A percentile compares a stretch with the other conserved stretches of the same genome.
These are phyloP conservation scores for Drosophila oshimai DNA, from an alignment of 1,140 invertebrate genomes.

Conservation along the genomic window DNA sequence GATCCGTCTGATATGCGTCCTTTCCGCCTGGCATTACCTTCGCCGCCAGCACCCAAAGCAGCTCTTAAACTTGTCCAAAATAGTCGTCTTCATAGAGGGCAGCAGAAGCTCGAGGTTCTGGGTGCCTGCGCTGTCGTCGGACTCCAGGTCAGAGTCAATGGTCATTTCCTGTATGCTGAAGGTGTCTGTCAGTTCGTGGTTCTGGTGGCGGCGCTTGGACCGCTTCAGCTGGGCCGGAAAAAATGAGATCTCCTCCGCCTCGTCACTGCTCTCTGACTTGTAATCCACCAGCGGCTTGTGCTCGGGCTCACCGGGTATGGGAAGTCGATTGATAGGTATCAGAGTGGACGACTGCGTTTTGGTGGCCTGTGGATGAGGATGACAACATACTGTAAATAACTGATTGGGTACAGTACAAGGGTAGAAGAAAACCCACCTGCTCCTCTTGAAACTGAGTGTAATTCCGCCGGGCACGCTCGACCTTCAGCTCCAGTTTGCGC, in stretches of 20 bases:
- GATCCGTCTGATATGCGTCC: conserved; percentile 5
- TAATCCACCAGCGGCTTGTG: conserved; percentile 81
- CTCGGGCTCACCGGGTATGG: conserved; percentile 74
- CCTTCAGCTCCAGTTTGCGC: conserved; percentile 81
- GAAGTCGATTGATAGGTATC: conserved; percentile 78
- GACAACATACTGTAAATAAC: background rate
- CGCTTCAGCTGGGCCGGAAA: conserved; percentile 74
- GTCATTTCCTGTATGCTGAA: conserved; percentile 83
- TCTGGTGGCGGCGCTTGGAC: conserved; percentile 61
- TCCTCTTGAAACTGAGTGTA: conserved; percentile 79
- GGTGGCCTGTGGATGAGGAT: conserved; percentile 41
- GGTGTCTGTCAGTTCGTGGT: conserved; percentile 75
- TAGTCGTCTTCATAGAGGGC: conserved; percentile 69
- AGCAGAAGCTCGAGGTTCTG: conserved; percentile 78
- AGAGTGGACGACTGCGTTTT: conserved; percentile 77
- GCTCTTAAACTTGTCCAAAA: conserved; percentile 70
- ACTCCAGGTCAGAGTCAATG: conserved; percentile 77
- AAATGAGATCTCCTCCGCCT: conserved; percentile 78
- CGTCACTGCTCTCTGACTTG: conserved; percentile 80
- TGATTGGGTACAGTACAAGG: too few species aligned
- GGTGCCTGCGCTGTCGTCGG: conserved; percentile 77
- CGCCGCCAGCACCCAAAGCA: conserved; percentile 73
- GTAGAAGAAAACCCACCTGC: conserved; percentile 49
- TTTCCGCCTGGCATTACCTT: conserved; percentile 54
- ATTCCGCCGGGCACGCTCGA: conserved; percentile 79